Evolutionary conservation across 1,140 invertebrate genomes (phyloP).

Genomic region (Cepaea nemoralis): DNA sequence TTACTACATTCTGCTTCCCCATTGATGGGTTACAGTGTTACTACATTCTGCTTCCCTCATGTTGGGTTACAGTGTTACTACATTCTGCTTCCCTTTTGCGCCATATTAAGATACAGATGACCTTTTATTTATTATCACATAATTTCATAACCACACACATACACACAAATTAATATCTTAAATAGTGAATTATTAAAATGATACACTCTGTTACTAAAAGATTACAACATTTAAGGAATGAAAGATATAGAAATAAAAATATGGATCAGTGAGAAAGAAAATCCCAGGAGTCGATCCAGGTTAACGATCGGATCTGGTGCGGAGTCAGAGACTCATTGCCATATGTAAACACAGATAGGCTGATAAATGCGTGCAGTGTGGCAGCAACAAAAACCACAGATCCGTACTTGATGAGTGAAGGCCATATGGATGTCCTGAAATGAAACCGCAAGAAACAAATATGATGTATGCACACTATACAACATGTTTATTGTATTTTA

Average conservation of each 20-base stretch:
- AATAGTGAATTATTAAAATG: not conserved
- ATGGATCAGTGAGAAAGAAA: slow-evolving; percentile 48
- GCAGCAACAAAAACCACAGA: slow-evolving; percentile 42
- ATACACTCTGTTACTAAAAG: not conserved
- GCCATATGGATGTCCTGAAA: slow-evolving; percentile 40
- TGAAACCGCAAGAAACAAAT: slow-evolving; percentile 22
- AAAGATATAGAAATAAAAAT: not conserved
- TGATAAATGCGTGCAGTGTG: slow-evolving; percentile 47
- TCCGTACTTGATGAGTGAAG: slow-evolving; percentile 40
- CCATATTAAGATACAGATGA: not conserved
- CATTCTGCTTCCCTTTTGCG: too few species aligned
- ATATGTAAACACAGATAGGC: slow-evolving; percentile 51
- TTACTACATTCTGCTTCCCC: too few species aligned
- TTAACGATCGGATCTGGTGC: slow-evolving; percentile 45
- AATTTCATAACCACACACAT: not conserved
- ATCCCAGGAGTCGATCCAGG: slow-evolving; percentile 58
- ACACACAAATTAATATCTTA: not conserved
- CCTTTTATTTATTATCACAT: not conserved
- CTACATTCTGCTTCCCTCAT: too few species aligned
- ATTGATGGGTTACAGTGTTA: too few species aligned
- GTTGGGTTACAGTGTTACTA: too few species aligned
- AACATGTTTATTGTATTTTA: too few species aligned
- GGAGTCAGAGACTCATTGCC: slow-evolving; percentile 43
- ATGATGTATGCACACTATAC: too few species aligned
- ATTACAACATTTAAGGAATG: too few species aligned